phyloP scores from a whole-genome alignment of 1,140 invertebrate species.

The Leptinotarsa texana region DNA sequence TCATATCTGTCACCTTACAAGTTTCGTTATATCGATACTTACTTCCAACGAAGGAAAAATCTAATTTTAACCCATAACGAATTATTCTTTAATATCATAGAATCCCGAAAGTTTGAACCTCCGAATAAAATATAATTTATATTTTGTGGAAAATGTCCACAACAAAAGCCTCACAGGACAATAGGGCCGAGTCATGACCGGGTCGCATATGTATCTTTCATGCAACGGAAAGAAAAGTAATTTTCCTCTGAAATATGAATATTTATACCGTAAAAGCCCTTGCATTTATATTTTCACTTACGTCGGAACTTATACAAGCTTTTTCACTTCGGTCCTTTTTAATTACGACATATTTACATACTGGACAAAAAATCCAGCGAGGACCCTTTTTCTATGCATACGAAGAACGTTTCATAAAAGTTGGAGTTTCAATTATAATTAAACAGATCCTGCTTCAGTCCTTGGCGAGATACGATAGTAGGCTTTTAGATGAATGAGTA shows the following conservation, averaged over 20 bases:
- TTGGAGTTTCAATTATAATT: slow-evolving; percentile 25
- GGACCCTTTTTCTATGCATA: slow-evolving; percentile 15
- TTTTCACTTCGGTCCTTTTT: slow-evolving; percentile 42
- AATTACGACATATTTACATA: slow-evolving; percentile 38
- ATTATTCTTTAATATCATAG: not conserved
- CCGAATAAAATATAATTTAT: not conserved
- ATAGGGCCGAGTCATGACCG: not conserved
- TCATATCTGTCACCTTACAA: too few relatives aligned
- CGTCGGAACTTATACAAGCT: slow-evolving; percentile 42
- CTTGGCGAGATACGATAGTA: not conserved
- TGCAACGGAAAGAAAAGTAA: slow-evolving; percentile 22
- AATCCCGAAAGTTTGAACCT: not conserved
- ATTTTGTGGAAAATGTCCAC: not conserved
- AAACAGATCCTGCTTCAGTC: slow-evolving; percentile 19
- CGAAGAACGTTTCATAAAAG: slow-evolving; percentile 24
- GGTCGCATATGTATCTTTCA: slow-evolving; percentile 22
- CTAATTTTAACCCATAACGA: not conserved
- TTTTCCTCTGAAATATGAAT: slow-evolving; percentile 36
- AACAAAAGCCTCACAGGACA: slow-evolving; percentile 16
- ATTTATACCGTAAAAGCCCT: slow-evolving; percentile 34
- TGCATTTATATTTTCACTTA: slow-evolving; percentile 42
- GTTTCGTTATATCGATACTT: too few relatives aligned
- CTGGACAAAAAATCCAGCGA: slow-evolving; percentile 34
- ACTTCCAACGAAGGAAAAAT: not conserved
- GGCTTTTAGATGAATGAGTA: not conserved